Evolutionary conservation across 2,888 invertebrate species (phyloP).

Genomic region (Lissonota sp.): DNA sequence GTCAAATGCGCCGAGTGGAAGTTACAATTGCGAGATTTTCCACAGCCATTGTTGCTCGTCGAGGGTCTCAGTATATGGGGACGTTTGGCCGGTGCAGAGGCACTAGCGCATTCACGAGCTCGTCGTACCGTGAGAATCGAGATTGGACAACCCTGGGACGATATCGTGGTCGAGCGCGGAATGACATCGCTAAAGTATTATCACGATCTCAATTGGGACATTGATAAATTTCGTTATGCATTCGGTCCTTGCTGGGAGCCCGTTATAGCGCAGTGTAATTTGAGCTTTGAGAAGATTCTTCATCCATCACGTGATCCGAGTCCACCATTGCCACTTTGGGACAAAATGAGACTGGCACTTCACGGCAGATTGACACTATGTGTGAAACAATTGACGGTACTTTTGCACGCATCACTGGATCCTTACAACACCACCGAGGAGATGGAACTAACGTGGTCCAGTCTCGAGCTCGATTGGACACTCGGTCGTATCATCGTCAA

Average conservation of each 20-base stretch:
- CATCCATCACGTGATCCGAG: conserved; percentile 96
- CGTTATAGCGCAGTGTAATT: conserved; percentile 94
- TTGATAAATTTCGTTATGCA: conserved; percentile 94
- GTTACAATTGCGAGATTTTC: conserved; percentile 96
- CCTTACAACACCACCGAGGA: conserved; percentile 99
- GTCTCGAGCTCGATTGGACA: conserved; percentile 97
- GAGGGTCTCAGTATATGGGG: conserved; percentile 95
- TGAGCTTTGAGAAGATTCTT: conserved; percentile 94
- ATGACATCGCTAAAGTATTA: conserved; percentile 99
- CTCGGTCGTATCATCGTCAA: conserved; percentile 96
- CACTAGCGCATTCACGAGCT: conserved; percentile 91
- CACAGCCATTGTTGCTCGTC: conserved; percentile 95
- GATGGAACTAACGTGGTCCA: conserved; percentile 98
- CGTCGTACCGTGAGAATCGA: conserved; percentile 91
- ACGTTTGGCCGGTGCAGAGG: conserved; percentile 95
- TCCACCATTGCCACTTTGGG: conserved; percentile 98
- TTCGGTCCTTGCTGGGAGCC: conserved; percentile 99
- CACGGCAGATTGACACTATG: conserved; percentile 97
- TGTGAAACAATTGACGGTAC: conserved; percentile 94
- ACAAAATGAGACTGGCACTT: conserved; percentile 95
- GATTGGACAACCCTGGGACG: conserved; percentile 94
- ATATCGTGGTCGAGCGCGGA: conserved; percentile 92
- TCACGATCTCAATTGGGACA: conserved; percentile 98
- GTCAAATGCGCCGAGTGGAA: conserved; percentile 94
- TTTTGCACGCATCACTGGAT: conserved; percentile 97